Evolutionary conservation across 2,888 invertebrate species (phyloP), one percentile per base, ranked within the genome.

Genomic region (Lathronympha strigana): DNA sequence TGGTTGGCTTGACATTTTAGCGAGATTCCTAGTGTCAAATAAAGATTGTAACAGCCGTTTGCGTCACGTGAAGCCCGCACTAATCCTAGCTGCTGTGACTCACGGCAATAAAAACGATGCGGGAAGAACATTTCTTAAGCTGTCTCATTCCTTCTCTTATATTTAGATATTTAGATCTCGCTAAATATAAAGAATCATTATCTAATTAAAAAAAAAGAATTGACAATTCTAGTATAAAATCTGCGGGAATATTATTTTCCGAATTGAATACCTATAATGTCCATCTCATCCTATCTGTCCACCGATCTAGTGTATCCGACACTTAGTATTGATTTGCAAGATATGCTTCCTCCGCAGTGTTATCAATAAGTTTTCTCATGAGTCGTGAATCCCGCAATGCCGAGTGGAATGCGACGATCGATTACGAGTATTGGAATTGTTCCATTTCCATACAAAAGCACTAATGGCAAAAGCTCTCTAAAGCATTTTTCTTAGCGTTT

Each of bases 21-120:
- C 28, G 3, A 43, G 19, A 45, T 57, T 28, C 31, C 11, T 64
- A 23, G 90, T 92, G 86, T 47, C 25, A 31, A 49, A 58, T 57
- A 58, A 68, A 64, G 49, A 66, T 57, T 57, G 45, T 33, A 53
- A 38, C 9, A 62, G 28, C 17, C 4, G 23, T 36, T 61, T 62
- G 33, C 36, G 33, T 62, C 53, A 36, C 17, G 25, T 43, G 31
- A 53, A 53, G 53, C 61, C 9, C 17, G 45, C 11, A 45, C 61
- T 62, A 62, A 62, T 54, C 61, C 61, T 45, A 36, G 61, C 36
- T 11, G 45, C 61, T 17, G 45, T 62, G 61, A 62, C 53, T 4
- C 28, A 4, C 43, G 40, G 61, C 33, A 54, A 54, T 62, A 62
- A 53, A 61, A 51, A 45, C 53, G 45, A 31, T 17, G 23, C 45